These are phyloP conservation scores for Parasteatoda lunata DNA, from an alignment of 2,888 invertebrate species.

Conservation along the genomic window DNA sequence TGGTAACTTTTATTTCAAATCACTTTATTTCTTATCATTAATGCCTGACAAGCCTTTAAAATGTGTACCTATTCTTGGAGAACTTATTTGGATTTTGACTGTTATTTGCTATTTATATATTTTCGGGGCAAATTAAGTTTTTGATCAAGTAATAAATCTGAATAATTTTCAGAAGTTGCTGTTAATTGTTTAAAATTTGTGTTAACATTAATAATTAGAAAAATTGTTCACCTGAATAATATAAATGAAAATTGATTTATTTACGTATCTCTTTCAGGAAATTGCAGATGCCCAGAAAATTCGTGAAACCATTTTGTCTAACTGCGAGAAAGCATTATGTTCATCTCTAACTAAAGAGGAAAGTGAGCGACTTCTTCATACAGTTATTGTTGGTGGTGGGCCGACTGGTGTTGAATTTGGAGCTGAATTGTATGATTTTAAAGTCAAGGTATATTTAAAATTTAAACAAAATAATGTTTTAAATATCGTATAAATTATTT, in stretches of 20 bases:
- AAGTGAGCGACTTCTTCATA: conserved; percentile 73
- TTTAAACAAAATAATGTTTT: too few species aligned
- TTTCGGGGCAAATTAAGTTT: too few species aligned
- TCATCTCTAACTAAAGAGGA: conserved; percentile 73
- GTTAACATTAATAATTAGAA: not conserved
- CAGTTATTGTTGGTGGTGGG: conserved; percentile 76
- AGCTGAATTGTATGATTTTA: conserved; percentile 75
- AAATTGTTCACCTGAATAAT: not conserved
- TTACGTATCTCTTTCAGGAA: conserved; percentile 72
- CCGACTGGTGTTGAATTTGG: conserved; percentile 76
- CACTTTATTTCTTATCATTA: too few species aligned
- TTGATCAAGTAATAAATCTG: too few species aligned
- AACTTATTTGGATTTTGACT: too few species aligned
- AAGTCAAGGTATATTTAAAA: conserved; percentile 72
- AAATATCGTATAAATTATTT: too few species aligned
- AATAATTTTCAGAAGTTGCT: too few species aligned
- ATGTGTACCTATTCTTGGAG: too few species aligned
- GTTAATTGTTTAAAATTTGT: not conserved
- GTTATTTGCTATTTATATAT: too few species aligned
- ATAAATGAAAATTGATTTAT: not conserved
- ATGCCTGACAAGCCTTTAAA: too few species aligned
- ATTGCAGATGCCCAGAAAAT: conserved; percentile 74
- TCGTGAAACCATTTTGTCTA: conserved; percentile 73
- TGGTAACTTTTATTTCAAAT: too few species aligned
- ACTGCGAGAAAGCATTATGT: conserved; percentile 74